Evolutionary conservation across 2,113 vertebrate genomes (phyloP).

Genomic region (Cryptotis parvus): DNA sequence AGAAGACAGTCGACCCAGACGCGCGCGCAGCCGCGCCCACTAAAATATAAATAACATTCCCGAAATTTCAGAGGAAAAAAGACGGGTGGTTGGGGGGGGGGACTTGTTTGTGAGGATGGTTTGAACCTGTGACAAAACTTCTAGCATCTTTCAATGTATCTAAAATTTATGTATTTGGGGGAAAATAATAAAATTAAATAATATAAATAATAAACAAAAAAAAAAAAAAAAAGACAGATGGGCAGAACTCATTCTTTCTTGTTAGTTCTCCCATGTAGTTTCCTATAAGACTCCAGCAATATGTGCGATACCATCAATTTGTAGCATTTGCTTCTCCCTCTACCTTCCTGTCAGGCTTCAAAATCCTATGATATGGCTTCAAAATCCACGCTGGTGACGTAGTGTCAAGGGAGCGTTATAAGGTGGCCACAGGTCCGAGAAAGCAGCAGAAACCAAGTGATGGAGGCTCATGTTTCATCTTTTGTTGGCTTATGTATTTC

Average conservation of each 20-base stretch:
- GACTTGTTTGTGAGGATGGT: too few species aligned
- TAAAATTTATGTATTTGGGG: too few species aligned
- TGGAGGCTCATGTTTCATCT: background rate
- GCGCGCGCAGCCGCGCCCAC: too few species aligned
- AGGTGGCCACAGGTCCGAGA: background rate
- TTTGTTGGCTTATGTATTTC: background rate
- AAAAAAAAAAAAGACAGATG: too few species aligned
- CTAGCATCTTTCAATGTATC: too few species aligned
- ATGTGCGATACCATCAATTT: background rate
- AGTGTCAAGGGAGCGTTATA: background rate
- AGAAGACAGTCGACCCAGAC: too few species aligned
- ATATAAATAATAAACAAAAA: too few species aligned
- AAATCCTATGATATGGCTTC: background rate
- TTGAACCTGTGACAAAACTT: too few species aligned
- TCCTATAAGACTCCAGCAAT: background rate
- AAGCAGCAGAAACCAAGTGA: background rate
- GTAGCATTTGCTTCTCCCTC: background rate
- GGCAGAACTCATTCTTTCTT: background rate
- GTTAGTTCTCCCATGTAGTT: background rate
- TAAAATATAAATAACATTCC: too few species aligned
- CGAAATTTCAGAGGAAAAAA: too few species aligned
- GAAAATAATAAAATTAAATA: too few species aligned
- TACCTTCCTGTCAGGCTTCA: background rate
- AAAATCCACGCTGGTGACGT: background rate
- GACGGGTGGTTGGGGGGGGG: too few species aligned